Evolutionary conservation across 2,797 vertebrate genomes (phyloP).

Genomic region (Onychomys leucogaster): DNA sequence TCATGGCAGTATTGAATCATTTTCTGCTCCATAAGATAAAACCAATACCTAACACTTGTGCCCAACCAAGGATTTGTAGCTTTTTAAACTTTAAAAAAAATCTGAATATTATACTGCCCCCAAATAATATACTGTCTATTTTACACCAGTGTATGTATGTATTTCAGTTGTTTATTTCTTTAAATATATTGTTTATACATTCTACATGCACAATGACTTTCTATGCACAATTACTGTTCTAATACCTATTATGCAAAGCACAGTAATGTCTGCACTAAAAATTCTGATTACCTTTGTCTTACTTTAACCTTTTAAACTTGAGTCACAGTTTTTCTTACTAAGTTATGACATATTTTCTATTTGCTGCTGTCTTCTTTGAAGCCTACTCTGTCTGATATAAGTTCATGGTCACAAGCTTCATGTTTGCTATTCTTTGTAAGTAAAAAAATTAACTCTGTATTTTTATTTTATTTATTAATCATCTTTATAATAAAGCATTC

Average conservation of each 20-base stretch:
- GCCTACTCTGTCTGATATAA: background rate
- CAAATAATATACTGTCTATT: background rate
- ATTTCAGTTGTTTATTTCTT: background rate
- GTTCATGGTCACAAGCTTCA: background rate
- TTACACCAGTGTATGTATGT: background rate
- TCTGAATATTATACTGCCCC: background rate
- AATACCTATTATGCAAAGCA: background rate
- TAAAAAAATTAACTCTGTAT: background rate
- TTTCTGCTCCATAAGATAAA: background rate
- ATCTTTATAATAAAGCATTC: background rate
- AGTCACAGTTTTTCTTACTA: background rate
- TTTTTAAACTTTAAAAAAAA: background rate
- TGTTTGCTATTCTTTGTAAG: background rate
- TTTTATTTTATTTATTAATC: background rate
- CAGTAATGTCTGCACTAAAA: background rate
- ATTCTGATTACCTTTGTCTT: background rate
- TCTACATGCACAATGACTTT: background rate
- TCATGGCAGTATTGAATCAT: background rate
- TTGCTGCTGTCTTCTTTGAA: background rate
- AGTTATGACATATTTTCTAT: background rate
- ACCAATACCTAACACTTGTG: too few species aligned
- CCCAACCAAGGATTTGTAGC: background rate
- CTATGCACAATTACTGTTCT: background rate
- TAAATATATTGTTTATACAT: background rate
- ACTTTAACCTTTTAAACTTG: background rate